Percentiles rank a stretch among this genome's conserved stretches.
phyloP scores from a whole-genome alignment of 2,888 invertebrate species.

The Noctua fimbriata region DNA sequence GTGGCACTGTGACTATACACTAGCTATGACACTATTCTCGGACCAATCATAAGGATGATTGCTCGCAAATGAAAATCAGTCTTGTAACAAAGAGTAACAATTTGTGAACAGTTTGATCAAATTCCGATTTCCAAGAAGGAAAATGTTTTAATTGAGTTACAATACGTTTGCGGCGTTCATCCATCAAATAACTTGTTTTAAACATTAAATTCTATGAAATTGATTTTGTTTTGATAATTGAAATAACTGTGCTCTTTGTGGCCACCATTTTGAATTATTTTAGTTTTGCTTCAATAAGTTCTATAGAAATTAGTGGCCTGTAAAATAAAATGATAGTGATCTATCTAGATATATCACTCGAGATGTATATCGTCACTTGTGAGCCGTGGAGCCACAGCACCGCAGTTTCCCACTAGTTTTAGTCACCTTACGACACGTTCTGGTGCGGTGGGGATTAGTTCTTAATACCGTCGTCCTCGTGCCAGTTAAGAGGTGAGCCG shows the following conservation, averaged over 20 bases:
- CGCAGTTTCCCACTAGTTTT: conserved; percentile 62
- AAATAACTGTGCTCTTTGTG: conserved; percentile 1
- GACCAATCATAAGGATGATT: conserved; percentile 13
- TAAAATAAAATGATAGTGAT: conserved; percentile 23
- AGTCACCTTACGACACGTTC: conserved; percentile 65
- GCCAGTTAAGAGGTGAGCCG: conserved; percentile 37
- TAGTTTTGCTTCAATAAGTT: not conserved
- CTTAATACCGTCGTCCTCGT: conserved; percentile 56
- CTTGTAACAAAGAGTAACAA: not conserved
- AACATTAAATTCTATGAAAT: conserved; percentile 3
- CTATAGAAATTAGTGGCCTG: not conserved
- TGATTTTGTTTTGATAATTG: conserved; percentile 9
- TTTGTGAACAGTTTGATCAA: not conserved
- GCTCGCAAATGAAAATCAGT: not conserved
- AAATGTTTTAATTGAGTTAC: conserved; percentile 13
- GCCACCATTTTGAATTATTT: not conserved
- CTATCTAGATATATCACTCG: conserved; percentile 42
- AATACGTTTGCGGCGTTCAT: conserved; percentile 16
- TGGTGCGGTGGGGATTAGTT: conserved; percentile 62
- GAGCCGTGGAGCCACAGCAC: conserved; percentile 38
- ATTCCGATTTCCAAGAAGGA: conserved; percentile 8
- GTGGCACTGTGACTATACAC: conserved; percentile 63
- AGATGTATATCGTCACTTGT: conserved; percentile 46
- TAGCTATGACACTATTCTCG: conserved; percentile 22
- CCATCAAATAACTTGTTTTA: conserved; percentile 14